phyloP scores from a whole-genome alignment of 2,113 vertebrate genomes.

The Nanorana parkeri region DNA sequence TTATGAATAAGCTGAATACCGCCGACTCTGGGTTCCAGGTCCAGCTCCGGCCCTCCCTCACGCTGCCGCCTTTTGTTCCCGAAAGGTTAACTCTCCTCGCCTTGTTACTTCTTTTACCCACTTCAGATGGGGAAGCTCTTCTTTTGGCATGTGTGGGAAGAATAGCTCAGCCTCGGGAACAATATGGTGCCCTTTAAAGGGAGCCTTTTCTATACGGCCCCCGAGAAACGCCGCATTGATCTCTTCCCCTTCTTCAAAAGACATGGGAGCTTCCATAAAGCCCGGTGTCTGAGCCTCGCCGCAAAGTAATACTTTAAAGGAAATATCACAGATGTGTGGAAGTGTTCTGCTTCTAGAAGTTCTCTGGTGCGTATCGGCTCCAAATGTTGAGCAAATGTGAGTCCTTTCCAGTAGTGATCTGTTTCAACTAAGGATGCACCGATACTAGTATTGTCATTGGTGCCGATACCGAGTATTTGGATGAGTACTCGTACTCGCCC shows the following conservation, averaged over 20 bases:
- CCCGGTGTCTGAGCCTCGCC: not conserved
- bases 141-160: not conserved
- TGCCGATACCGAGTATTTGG: no score
- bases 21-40: not conserved
- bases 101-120: not conserved
- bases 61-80: conserved; percentile 32
- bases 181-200: conserved; percentile 42
- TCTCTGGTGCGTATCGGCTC: no score
- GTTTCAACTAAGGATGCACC: no score
- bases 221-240: conserved; percentile 20
- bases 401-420: no score
- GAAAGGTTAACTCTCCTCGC: conserved; percentile 35
- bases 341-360: no score
- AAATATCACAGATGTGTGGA: no score
- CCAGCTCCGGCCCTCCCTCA: conserved; percentile 10
- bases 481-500: no score
- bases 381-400: no score
- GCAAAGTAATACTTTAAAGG: no score
- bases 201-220: not conserved
- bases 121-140: not conserved
- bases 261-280: not conserved
- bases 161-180: conserved; percentile 11
- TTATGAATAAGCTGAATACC: conserved; percentile 32
- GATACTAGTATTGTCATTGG: no score
- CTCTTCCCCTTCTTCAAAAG: not conserved